phyloP scores from a whole-genome alignment of 64 coral and sea anemone genomes.

The Catalaphyllia jardinei region DNA sequence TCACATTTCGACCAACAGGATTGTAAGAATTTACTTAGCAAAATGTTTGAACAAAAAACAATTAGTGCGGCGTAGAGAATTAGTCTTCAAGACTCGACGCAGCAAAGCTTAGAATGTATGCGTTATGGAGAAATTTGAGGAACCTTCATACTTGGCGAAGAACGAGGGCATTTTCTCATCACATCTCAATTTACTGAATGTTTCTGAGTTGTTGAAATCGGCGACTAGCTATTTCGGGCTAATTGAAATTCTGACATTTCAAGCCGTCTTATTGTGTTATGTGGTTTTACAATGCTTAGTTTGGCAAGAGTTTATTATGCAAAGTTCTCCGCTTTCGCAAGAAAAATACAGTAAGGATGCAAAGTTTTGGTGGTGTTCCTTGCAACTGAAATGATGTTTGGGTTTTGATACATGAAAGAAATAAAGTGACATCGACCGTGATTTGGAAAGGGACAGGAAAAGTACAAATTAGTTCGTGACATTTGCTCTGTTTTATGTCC shows the following conservation, averaged over 20 bases:
- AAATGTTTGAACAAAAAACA: constrained; percentile 47
- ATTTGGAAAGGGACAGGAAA: background rate
- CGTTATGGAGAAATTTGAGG: background rate
- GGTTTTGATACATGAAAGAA: background rate
- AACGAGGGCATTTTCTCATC: background rate
- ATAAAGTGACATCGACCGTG: background rate
- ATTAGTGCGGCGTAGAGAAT: background rate
- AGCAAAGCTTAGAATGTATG: background rate
- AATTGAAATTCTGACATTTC: constrained; percentile 32
- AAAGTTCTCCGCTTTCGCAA: background rate
- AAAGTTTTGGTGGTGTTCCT: background rate
- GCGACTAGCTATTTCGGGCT: background rate
- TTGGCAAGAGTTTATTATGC: background rate
- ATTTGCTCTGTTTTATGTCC: constrained; percentile 17
- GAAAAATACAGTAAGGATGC: background rate
- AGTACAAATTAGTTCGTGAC: constrained; percentile 14
- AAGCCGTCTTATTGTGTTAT: background rate
- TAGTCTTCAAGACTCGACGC: background rate
- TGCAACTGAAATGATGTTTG: background rate
- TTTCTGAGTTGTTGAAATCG: background rate
- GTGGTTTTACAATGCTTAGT: constrained; percentile 27
- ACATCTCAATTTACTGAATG: background rate
- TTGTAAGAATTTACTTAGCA: constrained; percentile 16
- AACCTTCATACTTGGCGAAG: background rate
- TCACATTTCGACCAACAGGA: constrained; percentile 46